A percentile compares a stretch with the other conserved stretches of the same genome.
phyloP scores from a whole-genome alignment of 2,113 vertebrate genomes.

The Rhea pennata region DNA sequence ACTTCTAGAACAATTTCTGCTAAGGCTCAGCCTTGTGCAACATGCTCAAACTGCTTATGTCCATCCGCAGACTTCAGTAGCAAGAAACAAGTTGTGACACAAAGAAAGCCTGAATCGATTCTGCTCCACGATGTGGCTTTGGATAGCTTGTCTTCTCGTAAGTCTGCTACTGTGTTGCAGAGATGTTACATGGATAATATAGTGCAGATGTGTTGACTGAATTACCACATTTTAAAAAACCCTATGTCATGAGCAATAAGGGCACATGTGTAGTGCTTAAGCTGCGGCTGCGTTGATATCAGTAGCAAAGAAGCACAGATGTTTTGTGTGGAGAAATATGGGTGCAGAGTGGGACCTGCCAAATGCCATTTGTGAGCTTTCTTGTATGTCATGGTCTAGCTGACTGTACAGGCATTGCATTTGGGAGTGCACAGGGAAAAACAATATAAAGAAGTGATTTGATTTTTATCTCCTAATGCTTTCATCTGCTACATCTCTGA shows the following conservation, averaged over 20 bases:
- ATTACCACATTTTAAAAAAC: background rate
- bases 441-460: background rate
- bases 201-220: background rate
- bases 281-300: background rate
- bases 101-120: background rate
- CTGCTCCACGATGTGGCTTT: background rate
- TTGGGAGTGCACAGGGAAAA: background rate
- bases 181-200: background rate
- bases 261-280: rapidly evolving
- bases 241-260: background rate
- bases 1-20: background rate
- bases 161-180: background rate
- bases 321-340: background rate
- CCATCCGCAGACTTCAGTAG: background rate
- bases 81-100: background rate
- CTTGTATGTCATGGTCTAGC: background rate
- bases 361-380: background rate
- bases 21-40: background rate
- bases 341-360: background rate
- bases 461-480: background rate
- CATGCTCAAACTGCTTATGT: background rate
- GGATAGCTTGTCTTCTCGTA: background rate
- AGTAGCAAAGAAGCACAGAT: background rate
- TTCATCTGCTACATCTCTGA: too few species aligned
- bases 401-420: background rate